These are phyloP conservation scores for Pantala flavescens DNA, from an alignment of 1,140 invertebrate genomes.

Conservation along the genomic window DNA sequence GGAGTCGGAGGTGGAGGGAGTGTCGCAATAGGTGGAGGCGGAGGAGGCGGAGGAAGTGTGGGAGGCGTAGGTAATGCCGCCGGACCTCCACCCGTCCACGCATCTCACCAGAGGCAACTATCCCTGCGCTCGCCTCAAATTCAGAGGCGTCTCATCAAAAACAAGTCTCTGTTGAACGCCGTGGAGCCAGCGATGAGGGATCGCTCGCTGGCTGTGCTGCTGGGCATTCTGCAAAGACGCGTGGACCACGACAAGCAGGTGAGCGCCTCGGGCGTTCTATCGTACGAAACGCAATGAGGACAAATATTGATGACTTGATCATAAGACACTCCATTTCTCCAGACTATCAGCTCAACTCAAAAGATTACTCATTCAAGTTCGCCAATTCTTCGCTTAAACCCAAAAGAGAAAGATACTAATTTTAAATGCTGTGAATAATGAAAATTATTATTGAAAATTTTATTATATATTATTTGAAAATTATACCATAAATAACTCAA, in stretches of 20 bases:
- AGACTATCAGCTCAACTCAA: no score
- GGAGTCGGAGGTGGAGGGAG: neutral
- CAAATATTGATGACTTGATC: no score
- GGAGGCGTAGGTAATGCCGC: slow-evolving; percentile 39
- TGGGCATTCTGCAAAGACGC: slow-evolving; percentile 47
- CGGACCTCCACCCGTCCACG: slow-evolving; percentile 70
- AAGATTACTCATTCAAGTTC: no score
- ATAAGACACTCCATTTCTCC: no score
- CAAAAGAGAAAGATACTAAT: no score
- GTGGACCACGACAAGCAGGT: slow-evolving; percentile 58
- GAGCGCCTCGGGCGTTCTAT: neutral
- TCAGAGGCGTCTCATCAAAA: slow-evolving; percentile 81
- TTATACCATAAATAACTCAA: no score
- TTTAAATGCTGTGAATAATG: no score
- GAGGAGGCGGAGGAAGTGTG: slow-evolving; percentile 18
- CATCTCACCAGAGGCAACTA: slow-evolving; percentile 79
- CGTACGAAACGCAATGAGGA: no score
- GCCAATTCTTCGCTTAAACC: no score
- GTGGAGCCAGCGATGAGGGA: slow-evolving; percentile 55
- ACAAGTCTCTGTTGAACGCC: slow-evolving; percentile 77
- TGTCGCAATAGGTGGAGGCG: neutral
- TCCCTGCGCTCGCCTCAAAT: slow-evolving; percentile 69
- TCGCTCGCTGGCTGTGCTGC: slow-evolving; percentile 43
- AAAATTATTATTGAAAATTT: no score
- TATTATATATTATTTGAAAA: no score